phyloP scores from a whole-genome alignment of 2,113 vertebrate genomes.

The Eublepharis macularius region DNA sequence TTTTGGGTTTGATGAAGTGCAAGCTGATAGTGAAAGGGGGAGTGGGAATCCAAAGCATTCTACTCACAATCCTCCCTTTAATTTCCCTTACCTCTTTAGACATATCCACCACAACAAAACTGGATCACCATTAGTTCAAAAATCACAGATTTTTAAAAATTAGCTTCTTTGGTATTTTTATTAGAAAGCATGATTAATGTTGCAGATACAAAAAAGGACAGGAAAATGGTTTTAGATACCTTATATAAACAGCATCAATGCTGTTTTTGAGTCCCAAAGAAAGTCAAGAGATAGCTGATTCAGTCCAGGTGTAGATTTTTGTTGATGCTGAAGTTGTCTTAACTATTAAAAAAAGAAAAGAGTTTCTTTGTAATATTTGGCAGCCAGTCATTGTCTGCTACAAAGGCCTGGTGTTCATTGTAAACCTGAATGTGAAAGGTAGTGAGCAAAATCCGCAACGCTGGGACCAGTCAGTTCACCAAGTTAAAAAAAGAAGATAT shows the following conservation, averaged over 20 bases:
- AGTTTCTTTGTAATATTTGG: conserved; percentile 33
- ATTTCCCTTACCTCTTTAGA: conserved; percentile 1
- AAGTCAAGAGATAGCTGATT: conserved; percentile 26
- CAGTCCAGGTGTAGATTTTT: conserved; percentile 31
- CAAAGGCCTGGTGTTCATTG: conserved; percentile 41
- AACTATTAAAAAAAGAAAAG: conserved; percentile 56
- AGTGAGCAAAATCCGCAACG: not conserved
- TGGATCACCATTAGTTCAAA: not conserved
- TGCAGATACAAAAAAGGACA: conserved; percentile 14
- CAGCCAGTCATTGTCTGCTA: conserved; percentile 6
- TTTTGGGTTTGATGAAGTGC: conserved; percentile 54
- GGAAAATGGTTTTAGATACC: conserved; percentile 55
- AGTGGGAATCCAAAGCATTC: conserved; percentile 17
- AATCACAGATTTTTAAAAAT: conserved; percentile 4
- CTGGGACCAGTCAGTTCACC: not conserved
- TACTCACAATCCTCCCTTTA: not conserved
- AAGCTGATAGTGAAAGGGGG: conserved; percentile 41
- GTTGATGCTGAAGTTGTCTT: conserved; percentile 16
- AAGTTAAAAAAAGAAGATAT: not conserved
- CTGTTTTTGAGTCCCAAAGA: conserved; percentile 28
- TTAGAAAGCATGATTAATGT: not conserved
- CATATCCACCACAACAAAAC: conserved; percentile 14
- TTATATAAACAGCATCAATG: conserved; percentile 58
- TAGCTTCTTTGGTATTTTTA: conserved; percentile 3
- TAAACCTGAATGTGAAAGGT: conserved; percentile 44